phyloP scores from a whole-genome alignment of 2,797 vertebrate species.

The Hippocampus kuda region DNA sequence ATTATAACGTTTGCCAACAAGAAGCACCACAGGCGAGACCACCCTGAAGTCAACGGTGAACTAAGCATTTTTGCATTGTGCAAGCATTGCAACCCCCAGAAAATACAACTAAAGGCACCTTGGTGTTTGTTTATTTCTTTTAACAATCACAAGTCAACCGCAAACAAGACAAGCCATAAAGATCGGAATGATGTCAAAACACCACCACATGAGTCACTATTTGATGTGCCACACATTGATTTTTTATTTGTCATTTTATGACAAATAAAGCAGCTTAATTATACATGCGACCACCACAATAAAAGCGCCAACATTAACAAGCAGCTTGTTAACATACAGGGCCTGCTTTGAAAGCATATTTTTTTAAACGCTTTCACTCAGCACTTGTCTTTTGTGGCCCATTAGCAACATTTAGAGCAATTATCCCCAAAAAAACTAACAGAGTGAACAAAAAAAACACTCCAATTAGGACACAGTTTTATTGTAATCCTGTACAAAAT shows the following conservation, averaged over 20 bases:
- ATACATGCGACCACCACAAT: slow-evolving; percentile 63
- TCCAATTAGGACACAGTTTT: neutral
- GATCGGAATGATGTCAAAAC: slow-evolving; percentile 73
- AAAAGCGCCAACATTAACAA: slow-evolving; percentile 63
- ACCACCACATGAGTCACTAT: slow-evolving; percentile 69
- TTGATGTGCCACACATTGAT: slow-evolving; percentile 56
- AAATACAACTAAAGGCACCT: slow-evolving; percentile 63
- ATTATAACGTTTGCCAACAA: slow-evolving; percentile 47
- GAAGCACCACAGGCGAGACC: slow-evolving; percentile 64
- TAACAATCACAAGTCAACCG: slow-evolving; percentile 62
- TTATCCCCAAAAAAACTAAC: slow-evolving; percentile 39
- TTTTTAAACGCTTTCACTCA: slow-evolving; percentile 49
- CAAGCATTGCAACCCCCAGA: slow-evolving; percentile 62
- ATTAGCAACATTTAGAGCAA: slow-evolving; percentile 53
- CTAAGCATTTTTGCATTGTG: slow-evolving; percentile 54
- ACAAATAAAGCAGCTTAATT: slow-evolving; percentile 74
- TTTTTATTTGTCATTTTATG: slow-evolving; percentile 58
- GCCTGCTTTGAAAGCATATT: slow-evolving; percentile 63
- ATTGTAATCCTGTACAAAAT: neutral
- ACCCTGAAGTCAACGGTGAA: slow-evolving; percentile 57
- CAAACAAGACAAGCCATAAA: slow-evolving; percentile 73
- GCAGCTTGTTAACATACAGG: slow-evolving; percentile 68
- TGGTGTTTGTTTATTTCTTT: slow-evolving; percentile 57
- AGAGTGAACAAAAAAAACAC: slow-evolving; percentile 18
- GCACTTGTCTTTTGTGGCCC: slow-evolving; percentile 53